Evolutionary conservation across 2,797 vertebrate species (phyloP).

Genomic region (Chaenodraco wilsoni): DNA sequence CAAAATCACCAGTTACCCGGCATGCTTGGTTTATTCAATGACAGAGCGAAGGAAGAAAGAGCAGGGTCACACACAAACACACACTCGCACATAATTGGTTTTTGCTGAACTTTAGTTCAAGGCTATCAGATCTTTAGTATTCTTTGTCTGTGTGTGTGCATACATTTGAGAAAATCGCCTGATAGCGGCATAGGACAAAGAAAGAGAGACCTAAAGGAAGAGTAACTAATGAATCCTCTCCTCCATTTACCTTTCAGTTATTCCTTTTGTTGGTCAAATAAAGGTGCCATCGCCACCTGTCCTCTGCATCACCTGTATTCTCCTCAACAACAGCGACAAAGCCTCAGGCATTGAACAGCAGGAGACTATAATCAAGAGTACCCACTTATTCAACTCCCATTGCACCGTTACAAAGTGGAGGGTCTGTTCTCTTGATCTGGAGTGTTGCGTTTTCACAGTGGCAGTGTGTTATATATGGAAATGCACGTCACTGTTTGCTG

Average conservation of each 20-base stretch:
- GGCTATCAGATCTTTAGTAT: slow-evolving; percentile 30
- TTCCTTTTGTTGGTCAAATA: slow-evolving; percentile 53
- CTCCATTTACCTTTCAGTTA: slow-evolving; percentile 44
- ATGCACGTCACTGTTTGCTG: slow-evolving; percentile 12
- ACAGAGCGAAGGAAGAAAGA: slow-evolving; percentile 30
- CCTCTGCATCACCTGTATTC: neutral
- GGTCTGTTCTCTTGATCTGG: slow-evolving; percentile 5
- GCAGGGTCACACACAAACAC: slow-evolving; percentile 35
- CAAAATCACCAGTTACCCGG: slow-evolving; percentile 55
- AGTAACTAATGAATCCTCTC: slow-evolving; percentile 55
- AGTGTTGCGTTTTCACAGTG: slow-evolving; percentile 16
- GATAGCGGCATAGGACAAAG: slow-evolving; percentile 8
- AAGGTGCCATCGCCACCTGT: slow-evolving; percentile 17
- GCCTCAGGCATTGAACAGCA: slow-evolving; percentile 13
- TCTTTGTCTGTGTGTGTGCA: slow-evolving; percentile 35
- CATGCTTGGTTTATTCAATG: slow-evolving; percentile 61
- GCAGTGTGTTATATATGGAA: slow-evolving; percentile 7
- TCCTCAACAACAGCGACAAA: slow-evolving; percentile 20
- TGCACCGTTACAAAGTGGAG: neutral
- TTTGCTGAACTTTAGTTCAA: slow-evolving; percentile 41
- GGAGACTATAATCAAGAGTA: slow-evolving; percentile 32
- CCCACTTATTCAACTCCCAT: neutral
- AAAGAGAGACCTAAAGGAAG: slow-evolving; percentile 49
- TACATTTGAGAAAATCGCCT: slow-evolving; percentile 32
- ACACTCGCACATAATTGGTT: slow-evolving; percentile 53